These are phyloP conservation scores for Brachionus rotundiformis DNA, from an alignment of 1,140 invertebrate species.

Conservation along the genomic window DNA sequence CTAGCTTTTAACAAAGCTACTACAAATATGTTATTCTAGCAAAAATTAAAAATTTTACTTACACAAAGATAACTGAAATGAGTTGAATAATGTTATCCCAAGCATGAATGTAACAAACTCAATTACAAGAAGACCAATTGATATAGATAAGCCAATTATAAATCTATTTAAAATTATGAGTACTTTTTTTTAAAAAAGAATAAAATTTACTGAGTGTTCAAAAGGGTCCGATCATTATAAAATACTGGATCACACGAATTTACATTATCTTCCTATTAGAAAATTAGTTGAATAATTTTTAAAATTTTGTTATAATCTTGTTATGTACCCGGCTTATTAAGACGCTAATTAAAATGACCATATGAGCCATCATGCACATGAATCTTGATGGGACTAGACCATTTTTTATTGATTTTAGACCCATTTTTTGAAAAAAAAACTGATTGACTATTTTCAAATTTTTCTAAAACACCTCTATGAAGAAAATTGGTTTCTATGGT, in stretches of 20 bases:
- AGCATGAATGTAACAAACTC: neutral
- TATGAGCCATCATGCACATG: constrained; percentile 37
- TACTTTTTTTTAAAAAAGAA: neutral
- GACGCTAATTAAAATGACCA: constrained; percentile 3
- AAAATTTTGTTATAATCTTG: too few relatives aligned
- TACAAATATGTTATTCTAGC: too few relatives aligned
- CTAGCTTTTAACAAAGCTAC: too few relatives aligned
- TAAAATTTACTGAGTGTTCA: neutral
- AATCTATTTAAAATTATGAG: neutral
- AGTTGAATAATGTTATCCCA: constrained; percentile 7
- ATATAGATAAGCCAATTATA: constrained; percentile 1
- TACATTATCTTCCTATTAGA: constrained; percentile 23
- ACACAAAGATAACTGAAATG: neutral
- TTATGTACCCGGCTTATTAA: constrained; percentile 4
- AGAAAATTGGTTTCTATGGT: neutral
- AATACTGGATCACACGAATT: constrained; percentile 29
- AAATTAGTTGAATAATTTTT: too few relatives aligned
- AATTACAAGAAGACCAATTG: constrained; percentile 22
- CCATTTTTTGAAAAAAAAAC: constrained; percentile 15
- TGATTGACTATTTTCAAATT: neutral
- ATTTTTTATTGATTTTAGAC: constrained; percentile 35
- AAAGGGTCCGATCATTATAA: neutral
- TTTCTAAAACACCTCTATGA: neutral
- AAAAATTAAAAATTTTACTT: too few relatives aligned
- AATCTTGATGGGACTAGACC: constrained; percentile 31